Base-by-base conservation (phyloP, 1,140 invertebrate genomes). In the Heliconius eleuchia region DNA sequence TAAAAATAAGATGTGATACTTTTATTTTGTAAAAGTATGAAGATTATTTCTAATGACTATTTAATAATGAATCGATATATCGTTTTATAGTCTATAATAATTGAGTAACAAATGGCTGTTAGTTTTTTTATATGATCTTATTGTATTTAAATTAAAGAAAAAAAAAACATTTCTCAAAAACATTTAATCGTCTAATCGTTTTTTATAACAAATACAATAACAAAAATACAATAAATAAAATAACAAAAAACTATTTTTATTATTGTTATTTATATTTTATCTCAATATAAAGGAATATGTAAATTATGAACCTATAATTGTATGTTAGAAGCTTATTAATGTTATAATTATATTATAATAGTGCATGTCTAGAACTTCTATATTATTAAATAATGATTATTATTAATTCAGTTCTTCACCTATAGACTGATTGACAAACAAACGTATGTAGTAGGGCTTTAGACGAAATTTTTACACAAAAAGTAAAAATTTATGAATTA, bases 351-450 rank as follows among this genome's bases (percentile, higher is more conserved):
- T 34, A 57, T 55, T 37, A 34, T 57, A 66, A 39, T 72, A 72
- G 71, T 72, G 71, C 71, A 72, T 72, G 71, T 72, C 42, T 72
- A 72, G 71, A 72, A 72, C 4, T 39, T 42, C 18, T 39, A 39
- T 39, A 72, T 71, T 34, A 71, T 57, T 52, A 52, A 52, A 19
- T 52, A 52, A 52, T 52, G 8, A 52, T 19, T 19, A 52, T 73
- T 27, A 81, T 81, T 82, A 78, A 80, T 80, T 82, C 78, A 80
- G 71, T 80, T 82, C 73, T 82, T 71, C 76, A 82, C 55, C 70
- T 76, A 82, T 82, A 82, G 81, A 82, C 81, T 82, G 81, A 82
- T 72, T 78, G 80, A 82, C 81, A 77, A 30, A 78, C 57, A 66
- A 66, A 66, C 8, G 27, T 66, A 66, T 60, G 46, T 79, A 60